Base-by-base conservation (phyloP, 2,113 vertebrate genomes). In the Synodontis membranacea region DNA sequence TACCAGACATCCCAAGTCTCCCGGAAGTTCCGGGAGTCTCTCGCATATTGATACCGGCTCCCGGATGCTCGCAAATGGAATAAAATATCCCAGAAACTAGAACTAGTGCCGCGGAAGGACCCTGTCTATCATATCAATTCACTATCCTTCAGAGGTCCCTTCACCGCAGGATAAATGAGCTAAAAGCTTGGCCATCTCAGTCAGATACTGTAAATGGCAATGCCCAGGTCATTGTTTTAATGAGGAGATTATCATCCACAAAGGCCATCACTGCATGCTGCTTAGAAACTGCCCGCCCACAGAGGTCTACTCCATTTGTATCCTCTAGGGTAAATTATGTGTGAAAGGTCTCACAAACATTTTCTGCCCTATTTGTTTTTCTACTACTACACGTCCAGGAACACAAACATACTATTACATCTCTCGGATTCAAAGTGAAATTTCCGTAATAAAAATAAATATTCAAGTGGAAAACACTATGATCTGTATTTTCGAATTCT, bases 221-320 rank as follows among this genome's bases (percentile, higher is more conserved):
- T 92, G 91, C 89, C 89, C 85, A 68, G 89, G 88, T 90, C 91
- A 92, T 93, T 92, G 88, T 93, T 90, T 91, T 94, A 95, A 94
- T 93, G 92, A 93, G 92, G 91, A 90, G 91, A 89, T 94, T 93
- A 91, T 91, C 92, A 94, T 94, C 46, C 88, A 88, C 79, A 62
- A 80, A 76, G 42, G 56, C 12, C 25, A 21, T 68, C 28, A 87
- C 34, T 80, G 52, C 52, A 80, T 14, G 4, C 11, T 79, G 62
- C 42, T 31, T 80, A 58, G 78, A 58, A 80, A 58, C 52, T 25
- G 34, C 52, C 56, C 52, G 12, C 31, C 50, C 34, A 80, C 50
- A 54, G 50, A 79, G 48, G 76, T 54, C 50, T 31, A 21, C n/a
- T 52, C 15, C 48, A 79, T 79, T 78, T 79, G 76, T 37, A 75